These are phyloP conservation scores for Myotis findleyi DNA, from an alignment of 2,797 vertebrate genomes.

Conservation along the genomic window DNA sequence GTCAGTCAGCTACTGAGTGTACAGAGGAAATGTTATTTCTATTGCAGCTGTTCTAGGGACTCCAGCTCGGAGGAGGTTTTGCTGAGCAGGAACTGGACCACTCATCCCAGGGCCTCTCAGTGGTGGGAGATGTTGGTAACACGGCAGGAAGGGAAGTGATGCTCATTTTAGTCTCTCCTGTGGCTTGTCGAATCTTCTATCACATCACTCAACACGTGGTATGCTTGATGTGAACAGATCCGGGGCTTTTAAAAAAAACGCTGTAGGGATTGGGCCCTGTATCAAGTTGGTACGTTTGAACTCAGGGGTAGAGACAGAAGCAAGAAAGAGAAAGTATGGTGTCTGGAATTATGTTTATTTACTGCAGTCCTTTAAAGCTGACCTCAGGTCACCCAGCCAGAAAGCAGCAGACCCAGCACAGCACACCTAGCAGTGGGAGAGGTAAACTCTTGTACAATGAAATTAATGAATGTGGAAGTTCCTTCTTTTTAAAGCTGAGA, in stretches of 20 bases:
- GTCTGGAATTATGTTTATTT: not conserved
- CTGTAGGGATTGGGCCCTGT: not conserved
- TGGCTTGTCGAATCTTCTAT: not conserved
- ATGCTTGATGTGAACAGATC: not conserved
- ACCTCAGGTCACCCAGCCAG: not conserved
- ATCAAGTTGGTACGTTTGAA: not conserved
- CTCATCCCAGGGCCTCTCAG: not conserved
- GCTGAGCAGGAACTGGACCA: not conserved
- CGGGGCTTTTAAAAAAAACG: not conserved
- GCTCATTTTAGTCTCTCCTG: not conserved
- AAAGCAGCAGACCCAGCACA: fast-evolving
- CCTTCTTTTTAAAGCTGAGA: not conserved
- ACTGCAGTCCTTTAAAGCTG: not conserved
- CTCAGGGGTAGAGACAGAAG: not conserved
- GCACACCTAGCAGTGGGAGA: not conserved
- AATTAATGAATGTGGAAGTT: not conserved
- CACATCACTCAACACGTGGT: not conserved
- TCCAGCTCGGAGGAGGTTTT: not conserved
- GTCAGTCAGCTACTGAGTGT: not conserved
- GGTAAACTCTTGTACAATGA: not conserved
- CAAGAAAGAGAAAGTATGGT: not conserved
- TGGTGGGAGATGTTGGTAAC: not conserved
- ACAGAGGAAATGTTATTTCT: not conserved
- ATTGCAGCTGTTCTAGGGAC: not conserved
- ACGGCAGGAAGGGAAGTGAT: not conserved